A percentile compares a stretch with the other conserved stretches of the same genome.
phyloP scores from a whole-genome alignment of 2,113 vertebrate species.

The Mirounga angustirostris region DNA sequence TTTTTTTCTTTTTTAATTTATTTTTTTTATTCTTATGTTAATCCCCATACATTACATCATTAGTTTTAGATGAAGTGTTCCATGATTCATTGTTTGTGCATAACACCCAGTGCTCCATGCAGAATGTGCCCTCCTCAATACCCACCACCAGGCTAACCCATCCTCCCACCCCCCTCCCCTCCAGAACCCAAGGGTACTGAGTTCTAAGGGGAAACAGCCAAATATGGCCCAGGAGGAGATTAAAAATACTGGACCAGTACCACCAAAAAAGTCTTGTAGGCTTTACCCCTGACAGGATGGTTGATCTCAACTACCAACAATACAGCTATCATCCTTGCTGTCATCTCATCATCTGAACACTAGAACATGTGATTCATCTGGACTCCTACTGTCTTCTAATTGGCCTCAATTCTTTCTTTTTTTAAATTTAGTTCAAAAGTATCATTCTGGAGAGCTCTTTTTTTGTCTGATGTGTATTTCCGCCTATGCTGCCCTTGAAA shows the following conservation, averaged over 20 bases:
- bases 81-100: no score
- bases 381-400: background rate
- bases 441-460: conserved; percentile 4
- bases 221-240: background rate
- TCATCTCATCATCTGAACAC: background rate
- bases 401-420: background rate
- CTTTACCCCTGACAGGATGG: background rate
- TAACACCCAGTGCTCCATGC: no score
- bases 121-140: no score
- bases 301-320: background rate
- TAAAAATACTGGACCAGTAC: background rate
- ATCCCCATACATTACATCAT: no score
- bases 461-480: background rate
- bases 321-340: background rate
- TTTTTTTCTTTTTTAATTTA: no score
- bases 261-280: background rate
- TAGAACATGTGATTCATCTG: background rate
- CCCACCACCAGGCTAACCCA: no score
- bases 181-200: background rate
- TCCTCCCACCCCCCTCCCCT: no score
- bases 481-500: conserved; percentile 11
- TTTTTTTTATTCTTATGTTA: no score
- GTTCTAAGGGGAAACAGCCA: background rate
- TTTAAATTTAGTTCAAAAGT: background rate
- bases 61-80: no score